Base-by-base conservation (phyloP, 1,140 invertebrate species). In the Phymorhynchus buccinoides region DNA sequence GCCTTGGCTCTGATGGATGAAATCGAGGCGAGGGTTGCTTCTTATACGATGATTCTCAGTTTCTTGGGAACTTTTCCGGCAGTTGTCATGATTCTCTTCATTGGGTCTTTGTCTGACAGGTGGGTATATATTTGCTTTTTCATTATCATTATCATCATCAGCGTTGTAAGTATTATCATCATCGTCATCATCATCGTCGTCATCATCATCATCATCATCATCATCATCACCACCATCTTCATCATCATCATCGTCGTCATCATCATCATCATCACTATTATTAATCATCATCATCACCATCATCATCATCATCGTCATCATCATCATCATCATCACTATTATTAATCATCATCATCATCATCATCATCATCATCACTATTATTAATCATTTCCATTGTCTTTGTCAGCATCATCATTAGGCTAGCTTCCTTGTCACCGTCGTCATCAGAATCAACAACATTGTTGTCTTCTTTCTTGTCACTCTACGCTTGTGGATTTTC, bases 231-330 rank as follows among this genome's bases (percentile, higher is more conserved):
- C 68, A 77, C 35, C 73, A 77, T 77, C 27, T 18, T n/a, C 30
- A 77, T 32, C 30, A 77, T 42, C 30, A 77, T 77, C 30, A 77
- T 77, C 27, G 6, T 77, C 30, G 30, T 66, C 56, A 66, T 66
- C 56, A 66, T 66, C 56, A 66, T 66, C 56, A 66, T 66, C 56
- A 66, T 66, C n/a, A n/a, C n/a, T n/a, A n/a, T n/a, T n/a, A n/a
- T n/a, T n/a, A n/a, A n/a, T n/a, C n/a, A n/a, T n/a, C 56, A 66
- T 66, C 56, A 66, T 66, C 56, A 66, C 30, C 56, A 66, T 66
- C 56, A 66, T 66, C 56, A 66, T 66, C 56, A 66, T 66, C 30
- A 66, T 66, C 56, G 30, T 66, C 56, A 66, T 66, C 56, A 66
- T 66, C 56, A 66, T 66, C 56, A 66, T 18, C 56, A 66, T 18